Conservation (phyloP, 2,113 vertebrate species). For the Suncus etruscus region DNA sequence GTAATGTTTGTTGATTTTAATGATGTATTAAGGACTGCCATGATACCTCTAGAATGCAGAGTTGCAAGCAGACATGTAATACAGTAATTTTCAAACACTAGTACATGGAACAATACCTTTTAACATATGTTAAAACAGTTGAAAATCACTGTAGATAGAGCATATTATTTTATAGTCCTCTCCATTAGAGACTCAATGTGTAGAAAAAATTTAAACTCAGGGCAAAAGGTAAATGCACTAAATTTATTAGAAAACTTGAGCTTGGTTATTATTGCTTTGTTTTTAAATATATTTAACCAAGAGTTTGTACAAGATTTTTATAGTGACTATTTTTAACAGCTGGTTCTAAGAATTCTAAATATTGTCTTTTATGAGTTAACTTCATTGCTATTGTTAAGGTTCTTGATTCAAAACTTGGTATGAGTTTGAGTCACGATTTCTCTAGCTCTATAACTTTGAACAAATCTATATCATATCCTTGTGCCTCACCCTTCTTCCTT, state of each 20-base stretch:
- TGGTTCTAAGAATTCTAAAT: neutral
- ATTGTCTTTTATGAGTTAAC: neutral
- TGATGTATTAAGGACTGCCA: neutral
- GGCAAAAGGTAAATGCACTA: neutral
- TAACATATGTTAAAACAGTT: too few species aligned
- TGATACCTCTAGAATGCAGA: neutral
- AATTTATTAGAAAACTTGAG: slow-evolving; percentile 29
- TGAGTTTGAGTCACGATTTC: neutral
- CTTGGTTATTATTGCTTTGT: slow-evolving; percentile 7
- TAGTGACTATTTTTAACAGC: neutral
- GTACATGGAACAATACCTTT: too few species aligned
- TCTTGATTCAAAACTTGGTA: neutral
- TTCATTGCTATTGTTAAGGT: neutral
- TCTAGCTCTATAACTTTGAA: neutral
- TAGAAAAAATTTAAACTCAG: neutral
- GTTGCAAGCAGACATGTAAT: neutral
- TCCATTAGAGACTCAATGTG: neutral
- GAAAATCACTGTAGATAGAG: too few species aligned
- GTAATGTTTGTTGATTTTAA: slow-evolving; percentile 2
- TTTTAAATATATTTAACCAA: slow-evolving; percentile 26
- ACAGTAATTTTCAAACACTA: too few species aligned
- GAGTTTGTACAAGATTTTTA: neutral
- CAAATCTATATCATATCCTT: neutral
- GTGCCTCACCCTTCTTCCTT: neutral
- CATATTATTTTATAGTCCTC: neutral